Percentiles rank a stretch among this genome's conserved stretches.
Conservation (phyloP, 2,888 invertebrate genomes). For the Dolomedes plantarius region DNA sequence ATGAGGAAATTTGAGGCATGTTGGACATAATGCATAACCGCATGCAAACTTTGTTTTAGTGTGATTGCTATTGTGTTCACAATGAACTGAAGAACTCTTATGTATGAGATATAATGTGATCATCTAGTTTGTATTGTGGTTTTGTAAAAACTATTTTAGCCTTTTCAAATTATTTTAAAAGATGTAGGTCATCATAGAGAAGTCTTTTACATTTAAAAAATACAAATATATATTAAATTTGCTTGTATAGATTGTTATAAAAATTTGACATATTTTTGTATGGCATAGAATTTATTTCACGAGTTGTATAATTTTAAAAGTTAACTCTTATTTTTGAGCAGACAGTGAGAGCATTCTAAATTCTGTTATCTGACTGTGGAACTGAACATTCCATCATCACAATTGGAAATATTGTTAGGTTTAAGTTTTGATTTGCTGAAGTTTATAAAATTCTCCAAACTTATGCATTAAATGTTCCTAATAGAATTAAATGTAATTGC, state of each 20-base stretch:
- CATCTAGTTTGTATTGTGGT: constrained; percentile 68
- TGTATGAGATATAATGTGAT: constrained; percentile 52
- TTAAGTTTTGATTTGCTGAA: background rate
- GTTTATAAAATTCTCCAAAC: background rate
- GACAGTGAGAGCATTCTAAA: background rate
- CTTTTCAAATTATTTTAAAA: constrained; percentile 65
- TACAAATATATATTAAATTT: constrained; percentile 62
- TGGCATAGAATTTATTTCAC: constrained; percentile 52
- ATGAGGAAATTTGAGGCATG: constrained; percentile 39
- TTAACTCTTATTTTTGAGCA: background rate
- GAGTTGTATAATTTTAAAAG: constrained; percentile 8
- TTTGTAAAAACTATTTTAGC: constrained; percentile 63
- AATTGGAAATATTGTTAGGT: background rate
- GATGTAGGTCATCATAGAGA: constrained; percentile 56
- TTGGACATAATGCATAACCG: constrained; percentile 36
- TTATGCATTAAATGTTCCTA: constrained; percentile 2
- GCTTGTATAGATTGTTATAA: constrained; percentile 71
- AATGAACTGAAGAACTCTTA: constrained; percentile 43
- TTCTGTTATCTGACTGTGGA: background rate
- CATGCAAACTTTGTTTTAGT: constrained; percentile 52
- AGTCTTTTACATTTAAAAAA: constrained; percentile 53
- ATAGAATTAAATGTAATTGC: background rate
- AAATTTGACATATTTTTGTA: constrained; percentile 67
- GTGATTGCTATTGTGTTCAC: constrained; percentile 50
- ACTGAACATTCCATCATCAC: background rate